A percentile compares a stretch with the other conserved stretches of the same genome.
Conservation (phyloP, 1,140 invertebrate species). For the Drosophila bocki region DNA sequence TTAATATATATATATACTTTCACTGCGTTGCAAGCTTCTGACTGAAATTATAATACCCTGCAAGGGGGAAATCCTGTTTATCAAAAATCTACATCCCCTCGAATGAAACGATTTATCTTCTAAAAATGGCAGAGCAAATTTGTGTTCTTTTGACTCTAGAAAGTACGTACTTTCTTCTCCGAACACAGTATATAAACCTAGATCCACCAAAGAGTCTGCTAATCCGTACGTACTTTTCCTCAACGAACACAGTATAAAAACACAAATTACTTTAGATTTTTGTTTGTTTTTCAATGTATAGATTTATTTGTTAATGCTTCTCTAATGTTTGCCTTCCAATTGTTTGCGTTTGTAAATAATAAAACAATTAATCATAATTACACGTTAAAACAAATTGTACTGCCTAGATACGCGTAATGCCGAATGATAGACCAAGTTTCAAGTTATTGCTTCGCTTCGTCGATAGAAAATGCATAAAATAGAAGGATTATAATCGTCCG, state of each 20-base stretch:
- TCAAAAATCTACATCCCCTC: too few species aligned
- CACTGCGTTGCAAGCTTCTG: too few species aligned
- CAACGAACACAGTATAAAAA: background rate
- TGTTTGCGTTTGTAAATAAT: conserved; percentile 59
- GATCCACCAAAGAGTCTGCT: too few species aligned
- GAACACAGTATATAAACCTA: too few species aligned
- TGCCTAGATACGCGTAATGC: conserved; percentile 68
- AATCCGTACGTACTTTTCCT: too few species aligned
- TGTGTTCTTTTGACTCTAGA: too few species aligned
- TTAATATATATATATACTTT: too few species aligned
- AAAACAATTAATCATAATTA: conserved; percentile 74
- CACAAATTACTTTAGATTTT: background rate
- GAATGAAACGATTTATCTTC: too few species aligned
- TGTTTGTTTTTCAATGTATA: conserved; percentile 55
- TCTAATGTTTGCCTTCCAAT: conserved; percentile 67
- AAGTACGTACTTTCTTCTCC: too few species aligned
- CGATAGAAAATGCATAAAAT: conserved; percentile 25
- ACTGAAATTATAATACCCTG: too few species aligned
- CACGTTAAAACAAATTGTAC: conserved; percentile 75
- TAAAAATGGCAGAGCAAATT: too few species aligned
- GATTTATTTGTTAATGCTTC: conserved; percentile 76
- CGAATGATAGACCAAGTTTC: conserved; percentile 49
- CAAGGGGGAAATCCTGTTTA: too few species aligned
- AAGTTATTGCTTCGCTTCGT: conserved; percentile 23
- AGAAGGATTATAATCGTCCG: conserved; percentile 11